Evolutionary conservation across 2,888 invertebrate species (phyloP), one percentile per base, ranked within the genome.

Genomic region (Oscheius myriophilus): DNA sequence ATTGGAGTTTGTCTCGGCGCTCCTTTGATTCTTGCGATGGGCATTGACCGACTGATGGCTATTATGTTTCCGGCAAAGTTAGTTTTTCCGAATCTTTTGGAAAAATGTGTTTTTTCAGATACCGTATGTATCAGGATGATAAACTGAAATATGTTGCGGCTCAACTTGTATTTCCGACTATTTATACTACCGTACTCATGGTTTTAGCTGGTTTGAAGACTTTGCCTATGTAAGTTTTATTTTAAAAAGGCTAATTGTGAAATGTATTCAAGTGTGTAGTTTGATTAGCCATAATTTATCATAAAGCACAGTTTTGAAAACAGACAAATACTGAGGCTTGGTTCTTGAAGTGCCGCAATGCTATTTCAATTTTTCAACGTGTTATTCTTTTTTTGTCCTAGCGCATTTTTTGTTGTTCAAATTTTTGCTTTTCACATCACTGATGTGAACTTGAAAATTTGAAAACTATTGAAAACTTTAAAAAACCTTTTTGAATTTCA

Each of bases 41-140:
- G 75, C 16, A 71, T 76, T 6, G 75, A 76, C 41, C n/a, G 75
- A 45, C 51, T 76, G 0, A 76, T 76, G n/a, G 75, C 75, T 1
- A 70, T 76, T 21, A 59, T 61, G 33, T 76, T 58, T 42, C 75
- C 75, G 1, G 66, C 73, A 23, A 73, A 64, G 71, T 68, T 14
- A 16, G 52, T 16, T 55, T 54, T 12, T 26, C 1, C 0, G 2
- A 12, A 1, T 26, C 18, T 2, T 12, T 23, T 25, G 16, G 9
- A 6, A 18, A 33, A 18, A n/a, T 18, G 18, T 26, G n/a, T 23
- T 18, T 6, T 69, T 63, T 55, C 51, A 71, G 70, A 45, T 75
- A 75, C 41, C 72, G 75, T 9, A 61, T 69, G 21, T 70, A 63
- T 58, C 75, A 75, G 62, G 72, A 75, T 25, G 69, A 69, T 4